These are phyloP conservation scores for Centroberyx gerrardi DNA, from an alignment of 2,797 vertebrate genomes.

Conservation along the genomic window DNA sequence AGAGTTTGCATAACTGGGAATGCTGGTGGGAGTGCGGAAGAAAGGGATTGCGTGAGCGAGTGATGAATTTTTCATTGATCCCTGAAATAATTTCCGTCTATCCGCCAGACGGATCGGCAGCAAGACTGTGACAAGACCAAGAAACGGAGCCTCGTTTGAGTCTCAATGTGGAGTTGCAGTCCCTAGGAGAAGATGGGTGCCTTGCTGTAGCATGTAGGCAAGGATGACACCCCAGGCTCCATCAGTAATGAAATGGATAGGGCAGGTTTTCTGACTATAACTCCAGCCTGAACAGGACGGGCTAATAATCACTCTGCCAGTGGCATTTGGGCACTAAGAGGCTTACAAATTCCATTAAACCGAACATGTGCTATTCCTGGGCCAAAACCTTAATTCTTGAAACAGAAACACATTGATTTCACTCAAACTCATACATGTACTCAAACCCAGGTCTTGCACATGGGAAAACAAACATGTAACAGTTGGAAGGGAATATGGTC, in stretches of 20 bases:
- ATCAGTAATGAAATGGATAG: not conserved
- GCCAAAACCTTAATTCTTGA: not conserved
- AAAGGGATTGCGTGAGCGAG: conserved; percentile 22
- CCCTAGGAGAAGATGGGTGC: no score
- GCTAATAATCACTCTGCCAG: not conserved
- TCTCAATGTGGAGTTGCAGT: not conserved
- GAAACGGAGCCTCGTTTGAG: not conserved
- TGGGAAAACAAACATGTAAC: not conserved
- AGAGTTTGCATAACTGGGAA: conserved; percentile 14
- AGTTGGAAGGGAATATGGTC: not conserved
- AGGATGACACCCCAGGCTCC: not conserved
- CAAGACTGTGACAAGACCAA: not conserved
- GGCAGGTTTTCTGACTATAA: not conserved
- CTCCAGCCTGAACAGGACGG: not conserved
- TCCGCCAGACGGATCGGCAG: not conserved
- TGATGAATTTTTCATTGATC: conserved; percentile 49
- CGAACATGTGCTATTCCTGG: not conserved
- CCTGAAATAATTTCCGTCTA: conserved; percentile 33
- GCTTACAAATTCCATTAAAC: not conserved
- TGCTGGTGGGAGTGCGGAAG: conserved; percentile 22
- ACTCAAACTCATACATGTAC: not conserved
- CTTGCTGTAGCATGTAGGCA: no score
- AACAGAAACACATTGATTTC: not conserved
- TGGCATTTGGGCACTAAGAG: not conserved
- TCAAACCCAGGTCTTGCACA: not conserved